Conservation (phyloP, 2,797 vertebrate species). For the Argya squamiceps region DNA sequence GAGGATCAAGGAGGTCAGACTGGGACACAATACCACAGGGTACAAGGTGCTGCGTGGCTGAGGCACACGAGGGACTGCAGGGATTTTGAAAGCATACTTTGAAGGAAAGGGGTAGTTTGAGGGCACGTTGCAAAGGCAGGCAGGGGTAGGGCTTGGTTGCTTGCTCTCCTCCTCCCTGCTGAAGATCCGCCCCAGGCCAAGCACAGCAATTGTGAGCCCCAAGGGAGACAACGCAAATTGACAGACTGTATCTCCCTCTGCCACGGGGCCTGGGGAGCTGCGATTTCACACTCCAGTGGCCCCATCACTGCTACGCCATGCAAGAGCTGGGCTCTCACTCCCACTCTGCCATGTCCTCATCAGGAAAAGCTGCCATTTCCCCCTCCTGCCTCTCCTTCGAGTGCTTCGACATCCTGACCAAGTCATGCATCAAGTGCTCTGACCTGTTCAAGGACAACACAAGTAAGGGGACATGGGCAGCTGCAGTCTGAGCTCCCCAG, state of each 20-base stretch:
- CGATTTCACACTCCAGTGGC: constrained; percentile 24
- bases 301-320: not conserved
- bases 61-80: accelerated
- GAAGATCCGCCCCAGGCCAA: constrained; percentile 47
- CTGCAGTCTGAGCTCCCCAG: not conserved
- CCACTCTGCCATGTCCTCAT: not conserved
- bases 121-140: not conserved
- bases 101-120: not conserved
- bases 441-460: constrained; percentile 38
- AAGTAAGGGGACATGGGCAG: constrained; percentile 32
- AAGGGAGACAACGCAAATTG: constrained; percentile 17
- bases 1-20: not conserved
- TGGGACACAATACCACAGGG: accelerated
- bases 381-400: not conserved
- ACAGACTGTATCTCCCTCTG: constrained; percentile 63
- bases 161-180: not conserved
- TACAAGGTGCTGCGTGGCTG: accelerated
- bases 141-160: constrained; percentile 4
- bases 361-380: not conserved
- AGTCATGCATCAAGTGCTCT: constrained; percentile 39
- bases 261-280: not conserved
- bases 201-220: not conserved
- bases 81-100: not conserved
- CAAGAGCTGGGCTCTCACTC: not conserved
- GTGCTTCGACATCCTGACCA: constrained; percentile 59